These are phyloP conservation scores for Erithacus rubecula DNA, from an alignment of 2,797 vertebrate genomes.

Conservation along the genomic window DNA sequence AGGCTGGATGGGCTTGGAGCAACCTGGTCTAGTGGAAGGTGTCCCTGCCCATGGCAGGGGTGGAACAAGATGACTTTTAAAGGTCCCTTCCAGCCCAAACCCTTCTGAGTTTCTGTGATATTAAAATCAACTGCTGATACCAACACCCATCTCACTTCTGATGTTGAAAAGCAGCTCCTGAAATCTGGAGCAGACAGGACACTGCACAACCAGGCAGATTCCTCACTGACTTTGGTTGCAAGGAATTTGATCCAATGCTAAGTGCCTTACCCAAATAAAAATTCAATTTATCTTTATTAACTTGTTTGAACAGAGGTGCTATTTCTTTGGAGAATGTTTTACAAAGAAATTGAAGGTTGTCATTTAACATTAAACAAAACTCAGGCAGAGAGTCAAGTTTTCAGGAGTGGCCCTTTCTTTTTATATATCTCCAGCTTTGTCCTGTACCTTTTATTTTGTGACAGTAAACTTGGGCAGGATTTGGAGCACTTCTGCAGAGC, in stretches of 20 bases:
- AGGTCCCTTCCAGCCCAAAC: neutral
- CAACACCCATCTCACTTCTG: neutral
- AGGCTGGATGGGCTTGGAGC: neutral
- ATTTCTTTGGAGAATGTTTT: neutral
- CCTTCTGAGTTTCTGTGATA: neutral
- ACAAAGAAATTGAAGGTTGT: neutral
- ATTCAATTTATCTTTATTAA: neutral
- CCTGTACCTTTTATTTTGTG: neutral
- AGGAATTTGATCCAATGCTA: neutral
- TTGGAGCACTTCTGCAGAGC: neutral
- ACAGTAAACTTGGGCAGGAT: neutral
- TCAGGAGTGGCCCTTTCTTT: neutral
- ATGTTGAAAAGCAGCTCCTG: neutral
- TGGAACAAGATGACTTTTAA: neutral
- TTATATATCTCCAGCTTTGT: neutral
- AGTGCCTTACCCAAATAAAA: neutral
- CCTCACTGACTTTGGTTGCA: neutral
- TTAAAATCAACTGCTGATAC: neutral
- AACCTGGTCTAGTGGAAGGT: neutral
- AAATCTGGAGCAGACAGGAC: neutral
- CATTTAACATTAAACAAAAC: neutral
- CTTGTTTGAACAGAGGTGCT: neutral
- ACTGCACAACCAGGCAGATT: neutral
- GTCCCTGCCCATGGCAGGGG: neutral
- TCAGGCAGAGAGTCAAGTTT: neutral